Conservation (phyloP, 2,113 vertebrate genomes). For the Microtus ochrogaster region DNA sequence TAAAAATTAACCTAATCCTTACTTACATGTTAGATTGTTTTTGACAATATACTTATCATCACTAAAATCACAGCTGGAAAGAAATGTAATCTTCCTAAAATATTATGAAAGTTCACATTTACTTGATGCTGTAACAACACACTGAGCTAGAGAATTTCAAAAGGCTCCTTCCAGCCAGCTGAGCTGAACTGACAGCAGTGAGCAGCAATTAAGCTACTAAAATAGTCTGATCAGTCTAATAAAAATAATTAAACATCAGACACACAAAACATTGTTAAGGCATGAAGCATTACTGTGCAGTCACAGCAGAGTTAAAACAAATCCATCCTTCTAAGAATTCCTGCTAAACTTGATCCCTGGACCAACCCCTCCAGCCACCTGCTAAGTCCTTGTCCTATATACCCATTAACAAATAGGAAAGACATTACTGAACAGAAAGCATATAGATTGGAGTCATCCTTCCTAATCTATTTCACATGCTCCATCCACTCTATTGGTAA, state of each 20-base stretch:
- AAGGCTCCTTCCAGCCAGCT: not conserved
- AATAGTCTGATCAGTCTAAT: not conserved
- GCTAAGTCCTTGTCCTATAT: not conserved
- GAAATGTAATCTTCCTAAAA: not conserved
- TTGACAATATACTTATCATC: conserved; percentile 3
- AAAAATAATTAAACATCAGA: not conserved
- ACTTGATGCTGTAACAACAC: not conserved
- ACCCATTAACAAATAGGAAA: not conserved
- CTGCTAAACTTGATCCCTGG: not conserved
- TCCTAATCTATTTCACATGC: not conserved
- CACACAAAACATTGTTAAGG: not conserved
- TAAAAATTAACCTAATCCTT: conserved; percentile 18
- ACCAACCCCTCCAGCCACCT: rapidly evolving
- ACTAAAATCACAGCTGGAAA: not conserved
- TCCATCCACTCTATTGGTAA: not conserved
- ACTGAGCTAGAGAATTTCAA: not conserved
- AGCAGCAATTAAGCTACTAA: not conserved
- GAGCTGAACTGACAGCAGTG: not conserved
- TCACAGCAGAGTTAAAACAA: not conserved
- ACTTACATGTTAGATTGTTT: not conserved
- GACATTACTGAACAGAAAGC: not conserved
- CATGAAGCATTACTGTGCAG: not conserved
- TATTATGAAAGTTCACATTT: not conserved
- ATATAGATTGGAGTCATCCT: not conserved
- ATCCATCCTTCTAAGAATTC: not conserved